Conservation (phyloP, 2,888 invertebrate genomes). For the Cecidostiba fungosa region DNA sequence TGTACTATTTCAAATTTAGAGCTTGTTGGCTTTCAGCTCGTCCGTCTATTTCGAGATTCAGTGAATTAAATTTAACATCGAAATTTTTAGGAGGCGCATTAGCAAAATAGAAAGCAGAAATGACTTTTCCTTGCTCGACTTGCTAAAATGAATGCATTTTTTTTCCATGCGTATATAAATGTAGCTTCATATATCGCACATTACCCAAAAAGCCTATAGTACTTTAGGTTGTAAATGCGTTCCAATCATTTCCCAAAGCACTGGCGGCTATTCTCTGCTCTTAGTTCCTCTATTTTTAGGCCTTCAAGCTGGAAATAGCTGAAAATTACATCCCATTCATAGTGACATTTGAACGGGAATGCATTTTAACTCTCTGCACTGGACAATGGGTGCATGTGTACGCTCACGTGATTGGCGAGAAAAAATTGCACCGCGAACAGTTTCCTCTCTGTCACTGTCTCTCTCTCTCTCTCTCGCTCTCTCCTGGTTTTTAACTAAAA, state of each 20-base stretch:
- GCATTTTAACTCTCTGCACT: constrained; percentile 53
- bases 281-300: constrained; percentile 55
- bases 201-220: constrained; percentile 24
- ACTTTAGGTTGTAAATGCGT: constrained; percentile 36
- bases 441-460: neutral
- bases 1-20: too few relatives aligned
- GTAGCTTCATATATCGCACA: neutral
- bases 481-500: constrained; percentile 18
- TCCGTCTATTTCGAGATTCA: too few relatives aligned
- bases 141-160: neutral
- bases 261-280: constrained; percentile 23
- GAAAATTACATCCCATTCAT: constrained; percentile 62
- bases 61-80: too few relatives aligned
- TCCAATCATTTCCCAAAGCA: constrained; percentile 51
- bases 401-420: constrained; percentile 49
- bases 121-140: neutral
- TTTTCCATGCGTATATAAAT: neutral
- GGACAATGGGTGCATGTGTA: constrained; percentile 52
- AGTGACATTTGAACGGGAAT: constrained; percentile 48
- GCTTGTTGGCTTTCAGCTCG: too few relatives aligned
- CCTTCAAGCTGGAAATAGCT: constrained; percentile 45
- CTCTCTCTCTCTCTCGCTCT: neutral
- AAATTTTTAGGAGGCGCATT: neutral
- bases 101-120: neutral
- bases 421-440: neutral